A percentile compares a stretch with the other conserved stretches of the same genome.
Conservation (phyloP, 2,888 invertebrate genomes). For the Pasiphila rectangulata region DNA sequence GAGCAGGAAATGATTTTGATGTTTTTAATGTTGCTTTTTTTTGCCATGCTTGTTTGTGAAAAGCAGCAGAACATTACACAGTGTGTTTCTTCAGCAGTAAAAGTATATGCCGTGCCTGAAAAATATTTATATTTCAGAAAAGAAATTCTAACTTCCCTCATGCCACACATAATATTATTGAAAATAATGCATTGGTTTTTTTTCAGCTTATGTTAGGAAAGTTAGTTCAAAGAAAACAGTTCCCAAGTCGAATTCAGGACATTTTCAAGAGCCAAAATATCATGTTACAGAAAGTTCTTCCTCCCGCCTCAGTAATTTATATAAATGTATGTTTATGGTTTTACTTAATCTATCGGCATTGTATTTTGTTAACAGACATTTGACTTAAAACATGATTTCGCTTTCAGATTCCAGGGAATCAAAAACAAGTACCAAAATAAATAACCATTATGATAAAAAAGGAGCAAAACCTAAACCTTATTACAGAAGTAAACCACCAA, state of each 20-base stretch:
- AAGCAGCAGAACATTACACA: no score
- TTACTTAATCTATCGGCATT: no score
- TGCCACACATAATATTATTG: no score
- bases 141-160: no score
- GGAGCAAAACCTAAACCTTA: conserved; percentile 38
- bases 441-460: conserved; percentile 40
- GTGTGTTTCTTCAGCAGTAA: no score
- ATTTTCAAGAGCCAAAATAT: conserved; percentile 41
- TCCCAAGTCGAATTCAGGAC: conserved; percentile 41
- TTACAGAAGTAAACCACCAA: conserved; percentile 39
- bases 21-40: no score
- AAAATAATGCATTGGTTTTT: neutral
- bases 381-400: neutral
- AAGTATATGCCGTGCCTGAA: no score
- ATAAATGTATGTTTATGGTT: conserved; percentile 47
- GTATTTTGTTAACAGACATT: no score
- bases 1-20: no score
- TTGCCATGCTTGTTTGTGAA: no score
- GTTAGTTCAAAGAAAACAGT: conserved; percentile 33
- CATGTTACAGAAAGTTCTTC: conserved; percentile 40
- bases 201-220: conserved; percentile 42
- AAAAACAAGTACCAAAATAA: conserved; percentile 49
- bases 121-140: no score
- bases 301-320: conserved; percentile 42
- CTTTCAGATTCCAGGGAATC: conserved; percentile 52